Evolutionary conservation across 2,113 vertebrate genomes (phyloP).

Genomic region (Otocyon megalotis): DNA sequence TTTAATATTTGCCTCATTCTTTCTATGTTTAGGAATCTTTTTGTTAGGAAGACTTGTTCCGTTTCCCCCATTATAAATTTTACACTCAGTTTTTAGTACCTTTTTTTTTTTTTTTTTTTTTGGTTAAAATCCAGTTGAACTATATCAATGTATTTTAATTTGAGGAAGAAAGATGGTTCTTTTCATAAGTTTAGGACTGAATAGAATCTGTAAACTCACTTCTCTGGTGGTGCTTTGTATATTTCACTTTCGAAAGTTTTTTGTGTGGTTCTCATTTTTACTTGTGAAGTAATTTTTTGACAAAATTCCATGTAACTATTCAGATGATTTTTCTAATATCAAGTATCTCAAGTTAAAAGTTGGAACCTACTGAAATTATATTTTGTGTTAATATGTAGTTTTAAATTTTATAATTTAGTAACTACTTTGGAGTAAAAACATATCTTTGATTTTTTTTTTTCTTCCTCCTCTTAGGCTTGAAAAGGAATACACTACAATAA

Average conservation of each 20-base stretch:
- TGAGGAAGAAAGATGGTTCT: background rate
- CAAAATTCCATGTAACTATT: background rate
- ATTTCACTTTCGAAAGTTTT: conserved; percentile 55
- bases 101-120: background rate
- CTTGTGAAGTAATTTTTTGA: conserved; percentile 35
- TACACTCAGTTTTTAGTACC: background rate
- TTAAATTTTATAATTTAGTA: conserved; percentile 48
- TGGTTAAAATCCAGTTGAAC: background rate
- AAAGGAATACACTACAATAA: conserved; percentile 99
- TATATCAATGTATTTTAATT: background rate
- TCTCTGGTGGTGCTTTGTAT: background rate
- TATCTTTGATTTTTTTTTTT: conserved; percentile 63
- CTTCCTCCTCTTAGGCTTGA: conserved; percentile 91
- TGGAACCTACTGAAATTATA: conserved; percentile 25
- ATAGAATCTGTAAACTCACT: background rate
- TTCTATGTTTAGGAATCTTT: conserved; percentile 1
- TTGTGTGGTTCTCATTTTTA: conserved; percentile 42
- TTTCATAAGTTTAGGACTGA: conserved; percentile 1
- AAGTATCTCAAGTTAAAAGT: conserved; percentile 7
- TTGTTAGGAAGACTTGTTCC: background rate
- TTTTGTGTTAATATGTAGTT: conserved; percentile 45
- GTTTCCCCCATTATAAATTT: background rate
- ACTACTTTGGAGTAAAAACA: conserved; percentile 49
- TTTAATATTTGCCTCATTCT: conserved; percentile 28
- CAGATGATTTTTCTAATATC: background rate